Evolutionary conservation across 2,113 vertebrate genomes (phyloP), one percentile per base, ranked within the genome.

Genomic region (Periophthalmodon schlosseri): DNA sequence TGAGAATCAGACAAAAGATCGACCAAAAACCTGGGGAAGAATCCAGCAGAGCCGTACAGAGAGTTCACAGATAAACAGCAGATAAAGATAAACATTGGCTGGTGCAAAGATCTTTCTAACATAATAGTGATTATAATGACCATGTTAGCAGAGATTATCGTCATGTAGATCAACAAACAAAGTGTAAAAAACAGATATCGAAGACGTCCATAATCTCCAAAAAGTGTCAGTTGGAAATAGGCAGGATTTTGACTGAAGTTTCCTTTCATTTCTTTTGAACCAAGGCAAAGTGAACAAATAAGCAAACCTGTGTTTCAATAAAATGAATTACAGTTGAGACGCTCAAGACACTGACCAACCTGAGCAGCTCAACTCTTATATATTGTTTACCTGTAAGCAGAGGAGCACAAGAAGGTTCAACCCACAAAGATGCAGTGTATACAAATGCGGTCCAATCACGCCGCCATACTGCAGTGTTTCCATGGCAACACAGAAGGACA

Each of bases 61-160:
- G 77, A 70, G 80, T 86, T 86, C 0, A 78, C 20, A 23, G 21
- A 83, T 49, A 83, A 73, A 68, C 18, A 80, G 67, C 61, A 76
- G 72, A 86, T 70, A 5, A 86, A 86, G 0, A 86, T 23, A 14
- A 78, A 65, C 63, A 65, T 65, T 1, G 63, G 63, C 63, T 65
- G 34, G 34, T 65, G 63, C 63, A 65, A n/a, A 21, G 63, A 39
- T 12, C 67, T 77, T 44, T 82, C 68, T 28, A 73, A 54, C 2
- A n/a, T 54, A 14, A 86, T 47, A 4, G 49, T 64, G 12, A 79
- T 16, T 18, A 79, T 49, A 16, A 85, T 69, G 65, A 72, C n/a
- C 24, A 66, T 4, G 12, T 85, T 79, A 39, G 75, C 78, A 66
- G 23, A 71, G 68, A 72, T 69, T 28, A 78, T 78, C 1, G 9